Evolutionary conservation across 1,140 invertebrate species (phyloP).

Genomic region (Drosophila neocordata): DNA sequence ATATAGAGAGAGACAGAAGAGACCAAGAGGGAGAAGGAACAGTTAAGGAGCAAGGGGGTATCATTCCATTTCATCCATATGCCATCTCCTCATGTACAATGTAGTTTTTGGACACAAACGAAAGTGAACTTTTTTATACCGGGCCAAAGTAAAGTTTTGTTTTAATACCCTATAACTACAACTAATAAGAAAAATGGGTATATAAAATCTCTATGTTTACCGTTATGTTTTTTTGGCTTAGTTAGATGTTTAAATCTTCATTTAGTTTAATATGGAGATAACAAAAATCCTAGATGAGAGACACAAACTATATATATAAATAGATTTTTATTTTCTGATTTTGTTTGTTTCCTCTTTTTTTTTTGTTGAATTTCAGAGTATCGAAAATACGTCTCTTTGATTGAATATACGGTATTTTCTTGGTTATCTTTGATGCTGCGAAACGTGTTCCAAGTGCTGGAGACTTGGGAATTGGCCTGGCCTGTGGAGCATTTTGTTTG

Average conservation of each 20-base stretch:
- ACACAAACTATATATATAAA: no score
- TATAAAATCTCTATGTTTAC: no score
- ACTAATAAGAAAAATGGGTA: background rate
- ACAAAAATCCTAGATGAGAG: no score
- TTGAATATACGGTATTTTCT: background rate
- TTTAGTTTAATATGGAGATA: no score
- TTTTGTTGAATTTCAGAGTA: background rate
- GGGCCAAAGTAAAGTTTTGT: slow-evolving; percentile 62
- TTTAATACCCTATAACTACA: background rate
- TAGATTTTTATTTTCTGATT: no score
- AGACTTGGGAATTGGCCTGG: slow-evolving; percentile 43
- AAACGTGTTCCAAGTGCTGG: slow-evolving; percentile 68
- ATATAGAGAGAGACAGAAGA: background rate
- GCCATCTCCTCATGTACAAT: slow-evolving; percentile 34
- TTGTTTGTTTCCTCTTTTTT: background rate
- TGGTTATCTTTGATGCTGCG: slow-evolving; percentile 37
- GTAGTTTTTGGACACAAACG: slow-evolving; percentile 75
- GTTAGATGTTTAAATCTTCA: no score
- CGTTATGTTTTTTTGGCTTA: no score
- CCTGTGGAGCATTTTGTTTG: slow-evolving; percentile 38
- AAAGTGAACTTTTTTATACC: slow-evolving; percentile 78
- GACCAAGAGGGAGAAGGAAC: background rate
- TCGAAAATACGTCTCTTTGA: background rate
- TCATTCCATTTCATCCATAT: slow-evolving; percentile 2
- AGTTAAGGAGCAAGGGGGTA: slow-evolving; percentile 14